These are phyloP conservation scores for Hylaeus anthracinus DNA, from an alignment of 1,140 invertebrate species.

Conservation along the genomic window DNA sequence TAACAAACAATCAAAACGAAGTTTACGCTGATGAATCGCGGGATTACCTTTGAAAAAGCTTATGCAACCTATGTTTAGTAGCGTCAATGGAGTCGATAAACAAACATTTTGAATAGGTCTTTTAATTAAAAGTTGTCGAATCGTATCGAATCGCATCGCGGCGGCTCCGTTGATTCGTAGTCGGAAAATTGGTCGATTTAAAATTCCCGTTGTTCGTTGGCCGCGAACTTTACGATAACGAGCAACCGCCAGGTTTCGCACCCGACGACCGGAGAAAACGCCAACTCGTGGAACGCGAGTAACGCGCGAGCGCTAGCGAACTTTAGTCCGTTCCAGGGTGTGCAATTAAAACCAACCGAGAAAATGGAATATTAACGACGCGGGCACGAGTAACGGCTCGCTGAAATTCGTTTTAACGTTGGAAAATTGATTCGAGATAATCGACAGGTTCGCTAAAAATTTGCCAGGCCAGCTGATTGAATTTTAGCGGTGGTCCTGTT, in stretches of 20 bases:
- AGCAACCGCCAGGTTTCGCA: neutral
- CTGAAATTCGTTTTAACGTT: neutral
- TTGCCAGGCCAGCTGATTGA: too few species aligned
- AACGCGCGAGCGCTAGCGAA: neutral
- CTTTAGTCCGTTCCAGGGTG: neutral
- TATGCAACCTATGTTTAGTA: too few species aligned
- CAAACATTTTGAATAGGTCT: slow-evolving; percentile 27
- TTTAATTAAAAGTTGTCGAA: slow-evolving; percentile 35
- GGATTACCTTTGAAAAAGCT: too few species aligned
- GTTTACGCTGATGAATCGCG: too few species aligned
- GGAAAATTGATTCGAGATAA: neutral
- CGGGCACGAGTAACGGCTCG: too few species aligned
- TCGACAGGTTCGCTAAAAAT: neutral
- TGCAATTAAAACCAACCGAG: slow-evolving; percentile 16
- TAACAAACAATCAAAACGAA: too few species aligned
- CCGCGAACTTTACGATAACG: slow-evolving; percentile 21
- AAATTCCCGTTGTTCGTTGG: slow-evolving; percentile 19
- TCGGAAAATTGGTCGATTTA: slow-evolving; percentile 15
- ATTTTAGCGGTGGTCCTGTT: too few species aligned
- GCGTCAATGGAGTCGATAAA: too few species aligned
- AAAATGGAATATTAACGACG: slow-evolving; percentile 12
- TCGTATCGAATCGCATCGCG: slow-evolving; percentile 15
- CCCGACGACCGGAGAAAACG: too few species aligned
- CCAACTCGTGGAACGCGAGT: too few species aligned
- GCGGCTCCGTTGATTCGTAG: neutral